Base-by-base conservation (phyloP, 2,888 invertebrate genomes). In the Agrypnus murinus region DNA sequence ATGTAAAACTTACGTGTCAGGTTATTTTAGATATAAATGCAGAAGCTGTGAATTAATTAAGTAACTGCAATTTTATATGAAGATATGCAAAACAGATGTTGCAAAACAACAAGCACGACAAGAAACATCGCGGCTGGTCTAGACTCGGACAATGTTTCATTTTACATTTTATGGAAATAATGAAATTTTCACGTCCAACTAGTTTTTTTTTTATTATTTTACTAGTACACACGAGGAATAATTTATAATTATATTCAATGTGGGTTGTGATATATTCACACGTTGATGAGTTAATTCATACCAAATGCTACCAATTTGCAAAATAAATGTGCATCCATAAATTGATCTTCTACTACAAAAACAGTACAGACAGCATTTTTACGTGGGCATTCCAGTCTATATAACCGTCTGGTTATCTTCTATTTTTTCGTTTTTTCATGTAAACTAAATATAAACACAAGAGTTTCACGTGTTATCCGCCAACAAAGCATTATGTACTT, bases 281-380 rank as follows among this genome's bases (percentile, higher is more conserved):
- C 53, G 71, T 57, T 65, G 65, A 69, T 69, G 65, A 59, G 40
- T 69, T 57, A 71, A 71, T 67, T 67, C 63, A 34, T 67, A 34
- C 58, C 57, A 67, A 71, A 50, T 34, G 63, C 48, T 48, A 46
- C 48, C 67, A 71, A 63, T 71, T 71, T 65, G 60, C 55, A 12
- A 25, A 38, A 57, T 63, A 48, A 45, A 69, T 48, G 69, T 38
- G 58, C 34, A 46, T 15, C n/a, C 58, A 58, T 69, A 69, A 69
- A 68, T 62, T 58, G n/a, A 7, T 1, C 17, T n/a, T n/a, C n/a
- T n/a, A n/a, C n/a, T 43, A 36, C 31, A 36, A 45, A 17, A 6
- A 10, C 32, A 32, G 14, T 25, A 36, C 19, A 6, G 2, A 8
- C 9, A 7, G 10, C 17, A 32, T 45, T 43, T 34, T 43, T 14